These are phyloP conservation scores for Leucozona laternaria DNA, from an alignment of 2,888 invertebrate species.

Conservation along the genomic window DNA sequence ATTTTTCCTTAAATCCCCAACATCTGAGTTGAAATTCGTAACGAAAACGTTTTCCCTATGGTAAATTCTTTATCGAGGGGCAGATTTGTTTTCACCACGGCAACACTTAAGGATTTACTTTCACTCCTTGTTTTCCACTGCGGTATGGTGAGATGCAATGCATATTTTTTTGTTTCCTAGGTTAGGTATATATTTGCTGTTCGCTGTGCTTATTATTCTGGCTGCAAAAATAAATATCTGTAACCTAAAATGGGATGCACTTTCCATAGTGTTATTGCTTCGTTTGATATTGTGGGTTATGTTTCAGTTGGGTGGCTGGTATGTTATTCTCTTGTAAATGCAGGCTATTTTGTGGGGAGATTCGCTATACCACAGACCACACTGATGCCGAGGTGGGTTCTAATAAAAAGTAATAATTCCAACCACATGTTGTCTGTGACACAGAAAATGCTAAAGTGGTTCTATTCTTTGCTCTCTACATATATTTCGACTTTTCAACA, in stretches of 20 bases:
- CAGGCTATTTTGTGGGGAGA: neutral
- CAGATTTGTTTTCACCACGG: neutral
- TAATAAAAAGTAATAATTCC: neutral
- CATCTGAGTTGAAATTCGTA: neutral
- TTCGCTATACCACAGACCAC: neutral
- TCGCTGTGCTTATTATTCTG: neutral
- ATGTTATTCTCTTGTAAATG: neutral
- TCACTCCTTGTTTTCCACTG: neutral
- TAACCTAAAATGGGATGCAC: neutral
- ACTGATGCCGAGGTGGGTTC: neutral
- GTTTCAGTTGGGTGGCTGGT: neutral
- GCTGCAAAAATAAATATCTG: neutral
- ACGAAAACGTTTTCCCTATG: neutral
- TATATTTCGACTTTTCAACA: too few relatives aligned
- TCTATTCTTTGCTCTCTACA: too few relatives aligned
- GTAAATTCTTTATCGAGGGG: neutral
- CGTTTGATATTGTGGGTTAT: neutral
- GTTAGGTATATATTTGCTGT: too few relatives aligned
- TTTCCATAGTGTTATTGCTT: neutral
- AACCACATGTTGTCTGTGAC: conserved; percentile 11
- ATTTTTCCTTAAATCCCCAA: neutral
- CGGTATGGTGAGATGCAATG: neutral
- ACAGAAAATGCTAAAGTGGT: neutral
- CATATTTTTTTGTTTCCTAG: neutral
- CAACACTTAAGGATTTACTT: neutral